Percentiles rank a stretch among this genome's conserved stretches.
Evolutionary conservation across 2,113 vertebrate genomes (phyloP).

Genomic region (Xenopus borealis): DNA sequence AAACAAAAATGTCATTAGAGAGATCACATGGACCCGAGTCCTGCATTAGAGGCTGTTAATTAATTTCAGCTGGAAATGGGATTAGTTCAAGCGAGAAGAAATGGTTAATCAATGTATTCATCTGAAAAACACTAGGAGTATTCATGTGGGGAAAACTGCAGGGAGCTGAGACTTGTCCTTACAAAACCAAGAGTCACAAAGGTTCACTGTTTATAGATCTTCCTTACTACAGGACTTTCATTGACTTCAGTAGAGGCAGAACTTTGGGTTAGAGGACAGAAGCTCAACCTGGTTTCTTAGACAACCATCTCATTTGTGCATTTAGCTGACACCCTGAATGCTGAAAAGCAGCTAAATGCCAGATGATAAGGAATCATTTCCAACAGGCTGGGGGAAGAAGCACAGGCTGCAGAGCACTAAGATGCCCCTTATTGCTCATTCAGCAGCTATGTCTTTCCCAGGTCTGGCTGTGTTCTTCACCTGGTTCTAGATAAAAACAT

Average conservation of each 20-base stretch:
- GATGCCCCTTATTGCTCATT: too few species aligned
- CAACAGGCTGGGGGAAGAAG: too few species aligned
- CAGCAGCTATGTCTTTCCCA: too few species aligned
- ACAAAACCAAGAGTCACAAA: slow-evolving; percentile 24
- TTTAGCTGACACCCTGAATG: not conserved
- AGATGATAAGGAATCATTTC: too few species aligned
- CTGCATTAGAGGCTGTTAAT: slow-evolving; percentile 27
- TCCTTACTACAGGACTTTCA: slow-evolving; percentile 16
- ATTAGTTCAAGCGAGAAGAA: slow-evolving; percentile 38
- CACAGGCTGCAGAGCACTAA: too few species aligned
- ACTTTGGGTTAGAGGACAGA: slow-evolving; percentile 4
- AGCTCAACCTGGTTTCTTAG: not conserved
- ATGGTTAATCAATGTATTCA: slow-evolving; percentile 42
- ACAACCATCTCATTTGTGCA: not conserved
- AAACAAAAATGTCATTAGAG: slow-evolving; percentile 25
- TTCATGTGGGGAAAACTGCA: slow-evolving; percentile 34
- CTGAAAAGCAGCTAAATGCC: too few species aligned
- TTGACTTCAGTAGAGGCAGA: not conserved
- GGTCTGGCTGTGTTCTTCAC: too few species aligned
- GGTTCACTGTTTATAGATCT: slow-evolving; percentile 12
- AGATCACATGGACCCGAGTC: not conserved
- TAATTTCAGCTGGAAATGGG: slow-evolving; percentile 40
- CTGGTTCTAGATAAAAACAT: too few species aligned
- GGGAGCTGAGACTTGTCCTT: slow-evolving; percentile 28
- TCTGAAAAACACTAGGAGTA: slow-evolving; percentile 36